These are phyloP conservation scores for Acanthosoma haemorrhoidale DNA, from an alignment of 2,888 invertebrate species.

Conservation along the genomic window DNA sequence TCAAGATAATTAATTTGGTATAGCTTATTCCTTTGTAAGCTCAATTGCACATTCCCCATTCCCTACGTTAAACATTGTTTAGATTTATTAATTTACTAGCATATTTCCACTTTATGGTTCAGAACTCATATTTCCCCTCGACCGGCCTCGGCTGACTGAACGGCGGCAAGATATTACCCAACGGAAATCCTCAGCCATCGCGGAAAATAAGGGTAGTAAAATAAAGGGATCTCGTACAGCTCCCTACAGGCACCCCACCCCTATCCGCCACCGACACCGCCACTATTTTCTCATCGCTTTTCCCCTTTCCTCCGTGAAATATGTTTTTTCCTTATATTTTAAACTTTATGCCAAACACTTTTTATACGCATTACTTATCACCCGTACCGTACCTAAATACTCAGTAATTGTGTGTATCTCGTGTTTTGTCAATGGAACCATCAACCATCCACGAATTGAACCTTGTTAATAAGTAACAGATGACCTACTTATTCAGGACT, in stretches of 20 bases:
- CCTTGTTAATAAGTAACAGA: no score
- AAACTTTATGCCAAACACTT: no score
- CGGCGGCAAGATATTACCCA: neutral
- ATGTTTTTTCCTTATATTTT: neutral
- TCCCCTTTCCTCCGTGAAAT: neutral
- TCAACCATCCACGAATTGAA: no score
- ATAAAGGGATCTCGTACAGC: neutral
- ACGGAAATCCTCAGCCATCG: constrained; percentile 5
- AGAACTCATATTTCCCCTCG: neutral
- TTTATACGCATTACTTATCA: no score
- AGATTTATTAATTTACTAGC: constrained; percentile 8
- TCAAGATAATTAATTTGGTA: no score
- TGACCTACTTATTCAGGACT: no score
- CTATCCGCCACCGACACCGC: neutral
- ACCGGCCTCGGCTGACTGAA: neutral
- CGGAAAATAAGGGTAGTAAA: constrained; percentile 5
- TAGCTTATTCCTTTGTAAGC: no score
- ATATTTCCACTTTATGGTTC: neutral
- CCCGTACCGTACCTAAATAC: no score
- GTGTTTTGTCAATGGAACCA: no score
- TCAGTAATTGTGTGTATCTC: no score
- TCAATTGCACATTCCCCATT: no score
- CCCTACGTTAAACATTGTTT: neutral
- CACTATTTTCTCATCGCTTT: neutral
- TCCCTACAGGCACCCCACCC: neutral